Conservation (phyloP, 2,888 invertebrate genomes). For the Drosophila neonasuta region DNA sequence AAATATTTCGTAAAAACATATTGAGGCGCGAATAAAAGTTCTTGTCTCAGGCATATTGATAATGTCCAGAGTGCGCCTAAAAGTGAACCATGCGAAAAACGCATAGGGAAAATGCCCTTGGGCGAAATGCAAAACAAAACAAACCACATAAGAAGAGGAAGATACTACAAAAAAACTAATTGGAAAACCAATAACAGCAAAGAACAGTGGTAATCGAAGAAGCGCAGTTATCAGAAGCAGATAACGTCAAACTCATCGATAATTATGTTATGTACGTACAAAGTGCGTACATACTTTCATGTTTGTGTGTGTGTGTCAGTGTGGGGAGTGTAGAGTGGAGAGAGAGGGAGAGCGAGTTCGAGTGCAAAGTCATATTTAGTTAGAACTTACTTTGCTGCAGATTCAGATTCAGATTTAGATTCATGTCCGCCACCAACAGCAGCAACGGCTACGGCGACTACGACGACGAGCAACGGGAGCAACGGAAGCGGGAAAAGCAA, state of each 20-base stretch:
- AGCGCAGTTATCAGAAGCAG: slow-evolving; percentile 59
- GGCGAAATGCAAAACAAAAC: slow-evolving; percentile 27
- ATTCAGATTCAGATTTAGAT: slow-evolving; percentile 76
- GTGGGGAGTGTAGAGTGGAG: neutral
- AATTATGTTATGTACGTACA: slow-evolving; percentile 51
- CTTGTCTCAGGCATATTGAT: neutral
- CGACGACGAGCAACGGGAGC: slow-evolving; percentile 27
- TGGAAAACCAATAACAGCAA: slow-evolving; percentile 71
- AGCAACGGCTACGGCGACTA: slow-evolving; percentile 29
- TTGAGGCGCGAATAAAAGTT: slow-evolving; percentile 10
- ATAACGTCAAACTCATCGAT: slow-evolving; percentile 55
- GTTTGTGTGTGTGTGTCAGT: slow-evolving; percentile 7
- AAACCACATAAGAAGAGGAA: slow-evolving; percentile 22
- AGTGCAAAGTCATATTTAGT: neutral
- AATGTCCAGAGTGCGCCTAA: neutral
- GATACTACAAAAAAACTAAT: slow-evolving; percentile 49
- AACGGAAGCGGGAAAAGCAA: slow-evolving; percentile 49
- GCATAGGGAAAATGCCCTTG: slow-evolving; percentile 39
- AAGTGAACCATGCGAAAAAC: slow-evolving; percentile 1
- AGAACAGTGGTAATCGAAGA: slow-evolving; percentile 40
- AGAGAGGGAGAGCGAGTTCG: neutral
- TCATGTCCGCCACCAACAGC: slow-evolving; percentile 63
- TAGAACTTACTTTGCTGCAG: slow-evolving; percentile 79
- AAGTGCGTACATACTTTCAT: slow-evolving; percentile 7
- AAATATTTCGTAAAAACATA: slow-evolving; percentile 21